Evolutionary conservation across 2,797 vertebrate genomes (phyloP), one percentile per base, ranked within the genome.

Genomic region (Falco naumanni): DNA sequence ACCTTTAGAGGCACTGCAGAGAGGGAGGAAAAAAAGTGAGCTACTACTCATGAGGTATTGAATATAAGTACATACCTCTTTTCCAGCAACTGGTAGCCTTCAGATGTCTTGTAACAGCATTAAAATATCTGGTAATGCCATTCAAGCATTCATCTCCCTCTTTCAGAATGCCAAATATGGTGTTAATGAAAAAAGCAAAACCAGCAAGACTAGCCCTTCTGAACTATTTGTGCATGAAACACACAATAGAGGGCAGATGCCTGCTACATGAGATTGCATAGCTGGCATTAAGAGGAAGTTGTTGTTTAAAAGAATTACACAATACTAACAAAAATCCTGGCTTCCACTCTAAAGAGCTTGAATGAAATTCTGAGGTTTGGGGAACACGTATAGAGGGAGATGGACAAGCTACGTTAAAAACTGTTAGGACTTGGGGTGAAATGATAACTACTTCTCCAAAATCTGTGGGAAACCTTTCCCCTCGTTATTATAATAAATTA

Each of bases 391-490:
- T 17, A 47, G 17, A 19, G 34, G n/a, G 6, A 71, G 41, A 53
- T 63, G 77, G 81, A 81, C 61, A 72, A 39, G 33, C 47, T 72
- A 22, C 26, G 21, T 45, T 64, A 82, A 47, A 75, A 90, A 50
- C 43, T 48, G 50, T 41, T 64, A n/a, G 56, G 71, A 21, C 64
- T 53, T n/a, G 1, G 51, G 48, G 31, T 77, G 26, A 54, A 82
- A 93, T 59, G 59, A 63, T 56, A 89, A 91, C 33, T 29, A 41
- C 65, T 89, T 79, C 88, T 92, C 56, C 60, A 26, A 79, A 90
- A 94, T 60, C 75, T 80, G 81, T 70, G 75, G 89, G 64, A 89
- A 93, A 85, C 84, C 87, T 83, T 80, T 93, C 25, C 81, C 71
- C n/a, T 90, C 51, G 4, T 76, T 70, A 76, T 71, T 80, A 47